Conservation (phyloP, 2,113 vertebrate species). For the Rhabdornis inornatus region DNA sequence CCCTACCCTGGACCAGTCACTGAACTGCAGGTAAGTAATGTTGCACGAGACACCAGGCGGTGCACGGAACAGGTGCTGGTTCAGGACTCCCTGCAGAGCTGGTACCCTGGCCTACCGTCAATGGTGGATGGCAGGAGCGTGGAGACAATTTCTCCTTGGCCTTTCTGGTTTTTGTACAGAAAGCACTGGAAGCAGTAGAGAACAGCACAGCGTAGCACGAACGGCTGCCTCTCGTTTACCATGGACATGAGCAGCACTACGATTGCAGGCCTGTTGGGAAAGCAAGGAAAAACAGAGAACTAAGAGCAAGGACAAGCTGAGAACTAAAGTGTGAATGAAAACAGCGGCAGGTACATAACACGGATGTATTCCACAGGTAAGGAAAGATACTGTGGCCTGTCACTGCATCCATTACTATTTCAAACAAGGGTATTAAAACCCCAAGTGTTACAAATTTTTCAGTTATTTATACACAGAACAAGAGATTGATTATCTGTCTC, state of each 20-base stretch:
- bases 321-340: not conserved
- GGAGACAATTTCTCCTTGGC: slow-evolving; percentile 94
- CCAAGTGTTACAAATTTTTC: not conserved
- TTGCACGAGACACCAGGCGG: fast-evolving
- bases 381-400: not conserved
- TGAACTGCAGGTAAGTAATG: not conserved
- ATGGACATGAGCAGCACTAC: slow-evolving; percentile 98
- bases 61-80: not conserved
- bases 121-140: slow-evolving; percentile 96
- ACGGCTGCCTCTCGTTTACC: slow-evolving; percentile 96
- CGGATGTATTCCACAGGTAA: fast-evolving
- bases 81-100: not conserved
- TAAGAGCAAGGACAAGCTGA: not conserved
- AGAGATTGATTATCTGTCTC: fast-evolving
- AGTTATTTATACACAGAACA: not conserved
- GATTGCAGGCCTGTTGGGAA: slow-evolving; percentile 85
- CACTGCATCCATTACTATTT: not conserved
- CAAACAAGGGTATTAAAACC: not conserved
- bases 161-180: slow-evolving; percentile 95
- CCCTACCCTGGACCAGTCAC: not conserved
- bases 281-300: not conserved
- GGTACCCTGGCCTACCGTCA: slow-evolving; percentile 76
- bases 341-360: fast-evolving
- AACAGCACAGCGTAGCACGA: slow-evolving; percentile 94
- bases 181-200: slow-evolving; percentile 99